Conservation (phyloP, 2,797 vertebrate species). For the Zonotrichia albicollis region DNA sequence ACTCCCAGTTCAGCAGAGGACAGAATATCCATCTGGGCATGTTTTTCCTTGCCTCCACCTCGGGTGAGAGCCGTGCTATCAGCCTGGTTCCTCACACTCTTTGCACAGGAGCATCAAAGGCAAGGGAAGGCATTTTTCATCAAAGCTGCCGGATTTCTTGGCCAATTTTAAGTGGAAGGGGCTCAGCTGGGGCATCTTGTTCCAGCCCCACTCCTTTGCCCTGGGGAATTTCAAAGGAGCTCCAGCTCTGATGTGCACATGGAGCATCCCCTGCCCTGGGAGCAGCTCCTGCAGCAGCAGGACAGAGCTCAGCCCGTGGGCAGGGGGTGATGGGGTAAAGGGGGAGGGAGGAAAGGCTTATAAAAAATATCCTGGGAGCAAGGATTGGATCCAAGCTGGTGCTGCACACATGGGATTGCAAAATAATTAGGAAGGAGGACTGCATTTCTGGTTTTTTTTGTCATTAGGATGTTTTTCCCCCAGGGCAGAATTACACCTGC, state of each 20-base stretch:
- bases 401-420: neutral
- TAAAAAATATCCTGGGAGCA: neutral
- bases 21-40: neutral
- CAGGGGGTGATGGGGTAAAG: fast-evolving
- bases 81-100: neutral
- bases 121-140: neutral
- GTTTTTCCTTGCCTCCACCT: neutral
- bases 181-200: neutral
- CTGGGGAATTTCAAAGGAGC: conserved; percentile 35
- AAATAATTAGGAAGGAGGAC: neutral
- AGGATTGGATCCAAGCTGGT: neutral
- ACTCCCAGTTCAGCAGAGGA: conserved; percentile 1
- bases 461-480: neutral
- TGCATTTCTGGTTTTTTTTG: neutral
- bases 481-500: neutral
- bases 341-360: neutral
- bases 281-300: neutral
- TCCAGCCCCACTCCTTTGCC: neutral
- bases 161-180: neutral
- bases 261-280: neutral
- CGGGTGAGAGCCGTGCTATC: neutral
- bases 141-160: neutral
- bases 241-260: neutral
- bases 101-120: neutral
- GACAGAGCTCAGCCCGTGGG: fast-evolving